These are phyloP conservation scores for Machimus rusticus DNA, from an alignment of 2,888 invertebrate species.

Conservation along the genomic window DNA sequence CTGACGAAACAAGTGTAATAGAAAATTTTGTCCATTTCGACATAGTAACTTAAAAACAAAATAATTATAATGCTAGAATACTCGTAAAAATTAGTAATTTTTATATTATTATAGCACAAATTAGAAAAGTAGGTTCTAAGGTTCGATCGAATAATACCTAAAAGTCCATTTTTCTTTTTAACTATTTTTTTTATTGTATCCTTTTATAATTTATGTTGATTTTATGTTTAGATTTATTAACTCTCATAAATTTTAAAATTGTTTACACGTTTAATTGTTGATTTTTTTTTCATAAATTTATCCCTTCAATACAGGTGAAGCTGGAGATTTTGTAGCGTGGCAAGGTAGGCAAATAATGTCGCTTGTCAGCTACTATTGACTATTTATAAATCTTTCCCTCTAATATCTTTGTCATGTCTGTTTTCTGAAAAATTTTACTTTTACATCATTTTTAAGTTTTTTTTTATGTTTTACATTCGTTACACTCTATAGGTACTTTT, in stretches of 20 bases:
- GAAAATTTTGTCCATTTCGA: not conserved
- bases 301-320: constrained; percentile 75
- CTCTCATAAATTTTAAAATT: not conserved
- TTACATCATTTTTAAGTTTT: not conserved
- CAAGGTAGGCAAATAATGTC: constrained; percentile 70
- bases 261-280: constrained; percentile 13
- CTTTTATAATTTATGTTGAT: not conserved
- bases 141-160: not conserved
- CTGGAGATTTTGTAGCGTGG: constrained; percentile 80
- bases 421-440: not conserved
- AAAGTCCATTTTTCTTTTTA: not conserved
- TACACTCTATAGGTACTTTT: not conserved
- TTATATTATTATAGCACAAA: not conserved
- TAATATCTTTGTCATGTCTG: not conserved
- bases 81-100: not conserved
- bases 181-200: not conserved
- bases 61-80: not conserved
- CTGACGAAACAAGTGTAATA: not conserved
- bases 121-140: not conserved
- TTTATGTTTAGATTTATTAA: not conserved
- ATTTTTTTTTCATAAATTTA: constrained; percentile 57
- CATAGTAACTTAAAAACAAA: not conserved
- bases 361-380: constrained; percentile 49
- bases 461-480: not conserved
- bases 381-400: constrained; percentile 14